phyloP scores from a whole-genome alignment of 1,140 invertebrate species.

The Caerostris darwini region DNA sequence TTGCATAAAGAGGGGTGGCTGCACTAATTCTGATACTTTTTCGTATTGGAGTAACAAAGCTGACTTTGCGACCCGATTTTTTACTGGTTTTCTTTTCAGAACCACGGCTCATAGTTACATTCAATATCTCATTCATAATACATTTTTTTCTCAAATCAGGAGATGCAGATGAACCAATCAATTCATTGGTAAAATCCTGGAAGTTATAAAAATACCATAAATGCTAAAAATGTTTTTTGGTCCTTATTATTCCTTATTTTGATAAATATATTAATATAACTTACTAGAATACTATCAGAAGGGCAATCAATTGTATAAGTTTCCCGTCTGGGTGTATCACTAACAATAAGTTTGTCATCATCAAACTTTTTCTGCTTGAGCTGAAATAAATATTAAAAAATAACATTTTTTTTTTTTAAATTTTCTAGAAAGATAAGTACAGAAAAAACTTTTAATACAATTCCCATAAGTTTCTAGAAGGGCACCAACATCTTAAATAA shows the following conservation, averaged over 20 bases:
- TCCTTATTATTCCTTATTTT: neutral
- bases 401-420: neutral
- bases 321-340: slow-evolving; percentile 53
- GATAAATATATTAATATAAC: neutral
- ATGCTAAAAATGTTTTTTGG: neutral
- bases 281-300: neutral
- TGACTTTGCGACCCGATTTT: slow-evolving; percentile 42
- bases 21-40: slow-evolving; percentile 14
- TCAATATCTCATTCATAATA: neutral
- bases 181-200: neutral
- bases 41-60: slow-evolving; percentile 61
- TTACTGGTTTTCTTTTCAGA: slow-evolving; percentile 41
- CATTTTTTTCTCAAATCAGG: slow-evolving; percentile 27
- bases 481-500: no score
- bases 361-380: slow-evolving; percentile 43
- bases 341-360: neutral
- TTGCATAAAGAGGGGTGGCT: slow-evolving; percentile 28
- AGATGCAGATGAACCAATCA: slow-evolving; percentile 45
- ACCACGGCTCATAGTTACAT: slow-evolving; percentile 49
- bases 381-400: neutral
- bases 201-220: neutral
- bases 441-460: no score
- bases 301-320: slow-evolving; percentile 45
- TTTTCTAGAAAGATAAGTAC: no score
- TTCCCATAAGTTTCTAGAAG: no score